A percentile compares a stretch with the other conserved stretches of the same genome.
These are phyloP conservation scores for Ceuthmochares aereus DNA, from an alignment of 2,113 vertebrate genomes.

Conservation along the genomic window DNA sequence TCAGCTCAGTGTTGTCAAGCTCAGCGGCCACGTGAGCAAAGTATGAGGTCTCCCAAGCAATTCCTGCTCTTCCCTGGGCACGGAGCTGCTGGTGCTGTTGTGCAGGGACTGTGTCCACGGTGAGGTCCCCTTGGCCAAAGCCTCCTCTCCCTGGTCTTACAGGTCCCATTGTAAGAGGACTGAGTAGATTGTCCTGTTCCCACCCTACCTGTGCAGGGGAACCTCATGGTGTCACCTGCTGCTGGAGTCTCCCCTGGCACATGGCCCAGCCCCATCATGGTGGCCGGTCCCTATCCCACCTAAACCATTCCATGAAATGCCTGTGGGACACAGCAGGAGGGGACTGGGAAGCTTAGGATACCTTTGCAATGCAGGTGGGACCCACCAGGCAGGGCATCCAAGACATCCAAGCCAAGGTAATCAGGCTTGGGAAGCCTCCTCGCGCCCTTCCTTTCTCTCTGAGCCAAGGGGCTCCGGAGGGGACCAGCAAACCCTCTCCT, in stretches of 20 bases:
- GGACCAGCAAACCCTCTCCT: background rate
- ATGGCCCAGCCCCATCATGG: background rate
- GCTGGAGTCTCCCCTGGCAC: background rate
- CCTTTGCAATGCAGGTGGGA: background rate
- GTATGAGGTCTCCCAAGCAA: background rate
- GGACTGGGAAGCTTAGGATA: too few species aligned
- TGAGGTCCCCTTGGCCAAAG: background rate
- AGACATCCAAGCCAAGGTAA: too few species aligned
- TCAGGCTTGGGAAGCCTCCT: too few species aligned
- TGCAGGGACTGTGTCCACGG: background rate
- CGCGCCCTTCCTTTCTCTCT: too few species aligned
- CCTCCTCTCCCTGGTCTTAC: background rate
- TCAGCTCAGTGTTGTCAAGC: background rate
- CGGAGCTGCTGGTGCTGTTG: background rate
- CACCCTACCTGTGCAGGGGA: accelerated
- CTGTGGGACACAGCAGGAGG: too few species aligned
- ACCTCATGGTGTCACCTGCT: too few species aligned
- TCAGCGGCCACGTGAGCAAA: background rate
- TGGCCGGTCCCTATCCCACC: background rate
- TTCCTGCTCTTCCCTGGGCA: background rate
- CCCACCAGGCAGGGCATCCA: too few species aligned
- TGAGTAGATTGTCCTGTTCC: background rate
- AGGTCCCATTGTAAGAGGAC: background rate
- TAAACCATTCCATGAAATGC: too few species aligned
- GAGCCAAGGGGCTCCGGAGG: too few species aligned